Evolutionary conservation across 1,140 invertebrate genomes (phyloP).

Genomic region (Andrena cerasifolii): DNA sequence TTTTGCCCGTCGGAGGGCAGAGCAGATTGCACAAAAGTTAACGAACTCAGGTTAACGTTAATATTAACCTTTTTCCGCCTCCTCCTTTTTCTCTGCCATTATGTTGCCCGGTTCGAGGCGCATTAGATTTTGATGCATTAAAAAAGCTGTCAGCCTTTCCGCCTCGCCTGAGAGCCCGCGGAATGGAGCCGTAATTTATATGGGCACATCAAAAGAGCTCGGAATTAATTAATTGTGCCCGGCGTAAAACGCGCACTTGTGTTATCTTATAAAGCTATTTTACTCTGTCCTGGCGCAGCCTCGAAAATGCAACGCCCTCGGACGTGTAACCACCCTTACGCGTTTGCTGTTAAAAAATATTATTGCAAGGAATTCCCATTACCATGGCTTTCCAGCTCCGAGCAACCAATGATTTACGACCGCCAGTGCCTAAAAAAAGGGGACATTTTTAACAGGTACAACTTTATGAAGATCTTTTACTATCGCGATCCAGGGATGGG

Average conservation of each 20-base stretch:
- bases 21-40: constrained; percentile 26
- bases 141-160: constrained; percentile 29
- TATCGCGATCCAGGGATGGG: background rate
- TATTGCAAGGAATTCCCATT: background rate
- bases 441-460: constrained; percentile 1
- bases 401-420: constrained; percentile 25
- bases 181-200: constrained; percentile 55
- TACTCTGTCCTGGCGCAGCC: background rate
- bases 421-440: background rate
- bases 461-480: background rate
- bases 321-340: background rate
- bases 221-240: constrained; percentile 51
- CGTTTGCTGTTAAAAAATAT: background rate
- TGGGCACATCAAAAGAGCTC: constrained; percentile 49
- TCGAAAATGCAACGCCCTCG: constrained; percentile 1
- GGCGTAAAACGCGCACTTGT: constrained; percentile 5
- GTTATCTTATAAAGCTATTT: constrained; percentile 27
- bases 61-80: background rate
- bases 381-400: background rate
- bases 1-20: background rate
- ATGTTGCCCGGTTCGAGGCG: background rate
- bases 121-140: constrained; percentile 48
- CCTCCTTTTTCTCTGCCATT: background rate
- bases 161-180: constrained; percentile 21
- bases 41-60: constrained; percentile 36